phyloP scores from a whole-genome alignment of 2,797 vertebrate genomes.

The Betta splendens region DNA sequence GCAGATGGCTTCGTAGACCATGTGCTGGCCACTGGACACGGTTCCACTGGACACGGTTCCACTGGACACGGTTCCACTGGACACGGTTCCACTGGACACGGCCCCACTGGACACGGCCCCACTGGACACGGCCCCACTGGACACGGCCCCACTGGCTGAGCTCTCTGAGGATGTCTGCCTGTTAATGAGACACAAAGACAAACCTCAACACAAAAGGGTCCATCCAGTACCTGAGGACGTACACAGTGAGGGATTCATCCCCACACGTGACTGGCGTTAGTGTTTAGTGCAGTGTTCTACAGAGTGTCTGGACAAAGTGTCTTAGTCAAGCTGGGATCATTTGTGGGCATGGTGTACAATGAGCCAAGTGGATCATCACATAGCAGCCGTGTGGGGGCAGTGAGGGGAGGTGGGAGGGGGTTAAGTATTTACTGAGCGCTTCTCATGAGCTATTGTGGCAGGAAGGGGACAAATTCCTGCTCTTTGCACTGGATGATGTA shows the following conservation, averaged over 20 bases:
- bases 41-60: conserved; percentile 73
- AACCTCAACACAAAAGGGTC: conserved; percentile 29
- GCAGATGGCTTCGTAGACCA: conserved; percentile 80
- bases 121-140: conserved; percentile 75
- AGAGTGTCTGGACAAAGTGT: conserved; percentile 7
- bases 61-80: conserved; percentile 74
- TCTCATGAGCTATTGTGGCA: conserved; percentile 66
- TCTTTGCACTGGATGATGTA: conserved; percentile 62
- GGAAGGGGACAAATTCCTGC: conserved; percentile 66
- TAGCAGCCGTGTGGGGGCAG: conserved; percentile 41
- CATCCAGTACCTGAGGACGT: conserved; percentile 7
- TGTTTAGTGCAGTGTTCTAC: not conserved
- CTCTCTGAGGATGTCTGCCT: conserved; percentile 83
- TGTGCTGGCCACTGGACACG: conserved; percentile 74
- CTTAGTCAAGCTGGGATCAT: conserved; percentile 12
- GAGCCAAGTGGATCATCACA: conserved; percentile 28
- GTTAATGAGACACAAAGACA: conserved; percentile 73
- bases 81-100: conserved; percentile 75
- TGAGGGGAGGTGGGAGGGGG: conserved; percentile 33
- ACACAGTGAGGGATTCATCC: conserved; percentile 3
- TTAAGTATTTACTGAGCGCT: conserved; percentile 71
- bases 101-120: conserved; percentile 76
- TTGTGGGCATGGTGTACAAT: conserved; percentile 2
- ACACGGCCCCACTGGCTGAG: conserved; percentile 75
- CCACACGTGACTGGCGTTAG: not conserved